Conservation (phyloP, 2,113 vertebrate species). For the Dromaius novaehollandiae region DNA sequence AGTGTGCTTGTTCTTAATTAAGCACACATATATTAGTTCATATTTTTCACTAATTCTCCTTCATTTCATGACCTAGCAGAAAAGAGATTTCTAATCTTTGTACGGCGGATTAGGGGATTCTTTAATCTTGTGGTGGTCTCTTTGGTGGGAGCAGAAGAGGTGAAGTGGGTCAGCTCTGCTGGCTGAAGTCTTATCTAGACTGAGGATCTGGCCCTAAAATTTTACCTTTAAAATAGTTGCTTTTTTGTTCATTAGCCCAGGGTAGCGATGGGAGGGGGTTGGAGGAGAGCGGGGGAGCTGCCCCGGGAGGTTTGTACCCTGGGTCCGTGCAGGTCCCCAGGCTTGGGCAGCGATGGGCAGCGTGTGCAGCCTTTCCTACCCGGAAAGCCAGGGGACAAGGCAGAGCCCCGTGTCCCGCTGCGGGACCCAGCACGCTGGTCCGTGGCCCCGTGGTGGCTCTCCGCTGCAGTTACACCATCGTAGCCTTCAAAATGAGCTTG, state of each 20-base stretch:
- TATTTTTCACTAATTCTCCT: conserved; percentile 23
- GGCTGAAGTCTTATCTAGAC: not conserved
- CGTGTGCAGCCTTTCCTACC: not conserved
- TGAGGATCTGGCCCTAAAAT: not conserved
- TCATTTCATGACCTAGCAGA: not conserved
- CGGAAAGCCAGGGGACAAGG: not conserved
- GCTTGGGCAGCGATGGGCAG: not conserved
- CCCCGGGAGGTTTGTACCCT: not conserved
- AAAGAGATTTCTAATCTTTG: not conserved
- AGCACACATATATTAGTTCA: not conserved
- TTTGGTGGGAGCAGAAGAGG: not conserved
- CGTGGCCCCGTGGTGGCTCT: not conserved
- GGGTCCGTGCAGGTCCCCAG: accelerated
- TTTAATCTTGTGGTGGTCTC: not conserved
- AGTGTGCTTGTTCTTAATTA: conserved; percentile 22
- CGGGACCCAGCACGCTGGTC: not conserved
- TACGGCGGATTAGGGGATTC: not conserved
- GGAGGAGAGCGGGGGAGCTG: not conserved
- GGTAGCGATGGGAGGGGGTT: not conserved
- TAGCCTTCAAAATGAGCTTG: not conserved
- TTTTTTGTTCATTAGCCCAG: not conserved
- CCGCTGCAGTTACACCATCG: accelerated
- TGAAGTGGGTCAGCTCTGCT: not conserved
- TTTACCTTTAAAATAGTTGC: not conserved
- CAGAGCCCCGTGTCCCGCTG: not conserved